A percentile compares a stretch with the other conserved stretches of the same genome.
These are phyloP conservation scores for Pagetopsis macropterus DNA, from an alignment of 2,797 vertebrate genomes.

Conservation along the genomic window DNA sequence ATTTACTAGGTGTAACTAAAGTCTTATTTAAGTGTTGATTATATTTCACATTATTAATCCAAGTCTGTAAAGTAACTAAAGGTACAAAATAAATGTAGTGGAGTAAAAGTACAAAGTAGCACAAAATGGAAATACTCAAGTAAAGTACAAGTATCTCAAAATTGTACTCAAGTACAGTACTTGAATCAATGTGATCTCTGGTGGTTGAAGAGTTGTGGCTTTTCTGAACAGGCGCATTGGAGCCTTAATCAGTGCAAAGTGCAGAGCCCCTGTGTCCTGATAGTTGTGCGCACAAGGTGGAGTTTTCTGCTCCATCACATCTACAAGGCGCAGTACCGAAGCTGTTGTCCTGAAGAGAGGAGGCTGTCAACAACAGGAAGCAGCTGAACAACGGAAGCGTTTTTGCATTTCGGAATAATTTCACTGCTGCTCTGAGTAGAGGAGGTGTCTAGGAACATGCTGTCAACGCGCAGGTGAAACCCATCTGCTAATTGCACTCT, in stretches of 20 bases:
- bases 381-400: constrained; percentile 20
- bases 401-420: constrained; percentile 9
- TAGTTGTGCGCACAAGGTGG: constrained; percentile 41
- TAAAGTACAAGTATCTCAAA: no score
- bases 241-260: neutral
- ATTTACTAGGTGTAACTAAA: no score
- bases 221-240: neutral
- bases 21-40: no score
- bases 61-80: no score
- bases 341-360: constrained; percentile 42
- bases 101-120: no score
- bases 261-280: constrained; percentile 1
- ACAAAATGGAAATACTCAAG: no score
- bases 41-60: no score
- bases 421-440: constrained; percentile 2
- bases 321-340: constrained; percentile 19
- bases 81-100: no score
- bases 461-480: constrained; percentile 43
- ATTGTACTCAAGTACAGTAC: no score
- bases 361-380: constrained; percentile 49
- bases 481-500: constrained; percentile 3
- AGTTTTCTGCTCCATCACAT: constrained; percentile 41
- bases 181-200: no score
- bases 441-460: constrained; percentile 41
- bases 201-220: neutral